Conservation (phyloP, 2,797 vertebrate species). For the Phaenicophaeus curvirostris region DNA sequence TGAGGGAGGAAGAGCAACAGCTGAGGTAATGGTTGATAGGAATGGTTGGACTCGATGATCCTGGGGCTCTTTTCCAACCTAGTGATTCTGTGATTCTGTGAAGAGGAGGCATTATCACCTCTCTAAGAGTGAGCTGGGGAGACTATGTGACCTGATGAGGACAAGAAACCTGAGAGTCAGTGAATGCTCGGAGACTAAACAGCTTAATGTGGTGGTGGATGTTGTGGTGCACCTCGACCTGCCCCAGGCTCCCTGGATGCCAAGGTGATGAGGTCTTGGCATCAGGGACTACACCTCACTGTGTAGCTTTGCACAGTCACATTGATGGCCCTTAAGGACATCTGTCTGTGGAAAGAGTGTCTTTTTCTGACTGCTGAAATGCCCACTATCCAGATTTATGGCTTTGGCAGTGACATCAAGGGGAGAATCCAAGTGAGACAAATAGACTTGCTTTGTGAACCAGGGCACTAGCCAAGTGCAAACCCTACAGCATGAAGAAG, state of each 20-base stretch:
- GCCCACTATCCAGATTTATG: neutral
- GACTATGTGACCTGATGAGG: neutral
- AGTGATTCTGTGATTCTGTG: too few species aligned
- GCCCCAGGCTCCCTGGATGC: neutral
- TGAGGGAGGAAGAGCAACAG: neutral
- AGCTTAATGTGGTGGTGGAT: neutral
- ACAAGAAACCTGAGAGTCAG: neutral
- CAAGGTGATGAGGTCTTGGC: neutral
- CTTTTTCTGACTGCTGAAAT: neutral
- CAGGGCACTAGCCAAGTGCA: neutral
- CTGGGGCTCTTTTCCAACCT: too few species aligned
- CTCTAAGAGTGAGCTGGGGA: neutral
- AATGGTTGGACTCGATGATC: too few species aligned
- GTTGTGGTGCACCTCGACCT: neutral
- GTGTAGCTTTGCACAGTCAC: neutral
- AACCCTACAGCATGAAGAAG: neutral
- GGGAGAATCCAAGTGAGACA: neutral
- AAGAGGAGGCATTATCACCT: neutral
- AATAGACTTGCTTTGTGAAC: neutral
- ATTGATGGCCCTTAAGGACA: neutral
- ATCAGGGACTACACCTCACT: neutral
- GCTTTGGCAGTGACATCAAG: neutral
- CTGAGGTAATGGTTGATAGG: neutral
- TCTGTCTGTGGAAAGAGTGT: neutral
- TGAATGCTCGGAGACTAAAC: neutral